These are phyloP conservation scores for Chelmon rostratus DNA, from an alignment of 2,797 vertebrate genomes.

Conservation along the genomic window DNA sequence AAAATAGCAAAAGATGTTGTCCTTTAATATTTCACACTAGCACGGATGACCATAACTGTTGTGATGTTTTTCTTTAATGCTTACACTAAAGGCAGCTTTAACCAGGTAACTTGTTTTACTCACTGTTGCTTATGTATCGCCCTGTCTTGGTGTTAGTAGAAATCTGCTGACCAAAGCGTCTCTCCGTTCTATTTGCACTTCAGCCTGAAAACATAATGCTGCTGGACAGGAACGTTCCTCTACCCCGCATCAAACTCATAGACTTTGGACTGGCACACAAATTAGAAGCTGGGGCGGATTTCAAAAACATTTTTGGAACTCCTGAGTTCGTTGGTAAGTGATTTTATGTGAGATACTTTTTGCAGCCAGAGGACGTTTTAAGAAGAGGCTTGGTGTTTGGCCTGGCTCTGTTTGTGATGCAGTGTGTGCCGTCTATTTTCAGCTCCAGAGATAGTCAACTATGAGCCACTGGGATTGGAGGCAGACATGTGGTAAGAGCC, in stretches of 20 bases:
- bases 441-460: slow-evolving; percentile 99
- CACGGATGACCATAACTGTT: slow-evolving; percentile 19
- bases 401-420: slow-evolving; percentile 55
- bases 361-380: slow-evolving; percentile 7
- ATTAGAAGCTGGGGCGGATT: slow-evolving; percentile 95
- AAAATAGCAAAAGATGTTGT: neutral
- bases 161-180: slow-evolving; percentile 22
- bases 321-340: slow-evolving; percentile 97
- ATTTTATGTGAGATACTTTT: slow-evolving; percentile 13
- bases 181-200: slow-evolving; percentile 48
- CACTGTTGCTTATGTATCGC: neutral
- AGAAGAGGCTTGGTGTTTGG: slow-evolving; percentile 30
- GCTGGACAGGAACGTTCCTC: slow-evolving; percentile 90
- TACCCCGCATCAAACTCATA: slow-evolving; percentile 96
- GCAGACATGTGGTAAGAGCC: slow-evolving; percentile 97
- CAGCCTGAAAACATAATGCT: slow-evolving; percentile 99
- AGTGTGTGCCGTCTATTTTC: slow-evolving; percentile 80
- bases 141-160: neutral
- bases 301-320: slow-evolving; percentile 98
- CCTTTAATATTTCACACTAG: slow-evolving; percentile 5
- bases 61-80: slow-evolving; percentile 66
- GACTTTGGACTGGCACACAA: slow-evolving; percentile 97
- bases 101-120: slow-evolving; percentile 64
- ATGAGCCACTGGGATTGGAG: slow-evolving; percentile 94
- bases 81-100: slow-evolving; percentile 54